Evolutionary conservation across 2,888 invertebrate species (phyloP), one percentile per base, ranked within the genome.

Genomic region (Tryphoninae sp.): DNA sequence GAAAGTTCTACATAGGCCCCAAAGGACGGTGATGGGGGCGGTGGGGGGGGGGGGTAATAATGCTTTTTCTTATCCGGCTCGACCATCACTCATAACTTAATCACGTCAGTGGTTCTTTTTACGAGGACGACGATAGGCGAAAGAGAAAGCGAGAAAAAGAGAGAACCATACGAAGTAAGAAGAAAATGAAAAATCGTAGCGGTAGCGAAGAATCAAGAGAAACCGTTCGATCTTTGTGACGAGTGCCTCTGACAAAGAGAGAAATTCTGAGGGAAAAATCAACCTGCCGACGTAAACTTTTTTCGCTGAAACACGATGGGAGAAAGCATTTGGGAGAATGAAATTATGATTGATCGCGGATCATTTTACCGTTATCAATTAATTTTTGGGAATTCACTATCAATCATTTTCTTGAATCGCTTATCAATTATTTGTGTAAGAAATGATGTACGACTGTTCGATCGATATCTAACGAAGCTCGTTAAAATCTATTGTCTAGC

Each of bases 61-160:
- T 74, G 45, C 69, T 74, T 69, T n/a, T 45, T 78, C 83, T 84
- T 84, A 83, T 84, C 84, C 80, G 16, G 73, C 78, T 81, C 78
- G 73, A 78, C 80, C 69, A 84, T 84, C 83, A 79, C 76, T 82
- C 82, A 82, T 80, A 77, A 82, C 80, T 82, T 80, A 82, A 82
- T 80, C 82, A 61, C 76, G 80, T 76, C 76, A 73, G 73, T 82
- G 75, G 75, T 77, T 64, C 69, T 78, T 61, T 16, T 26, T 11
- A 42, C 26, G 23, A 22, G 33, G 40, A 19, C 45, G 23, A 59
- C 16, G 49, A 65, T 45, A 67, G 65, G 16, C 51, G 33, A 75
- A 67, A 19, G 65, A 67, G 65, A 45, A 67, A 75, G 59, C 67
- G 53, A 65, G 53, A 77, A 58, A 45, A 58, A 75, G 67, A 58